Evolutionary conservation across 2,113 vertebrate species (phyloP).

Genomic region (Murina feae): DNA sequence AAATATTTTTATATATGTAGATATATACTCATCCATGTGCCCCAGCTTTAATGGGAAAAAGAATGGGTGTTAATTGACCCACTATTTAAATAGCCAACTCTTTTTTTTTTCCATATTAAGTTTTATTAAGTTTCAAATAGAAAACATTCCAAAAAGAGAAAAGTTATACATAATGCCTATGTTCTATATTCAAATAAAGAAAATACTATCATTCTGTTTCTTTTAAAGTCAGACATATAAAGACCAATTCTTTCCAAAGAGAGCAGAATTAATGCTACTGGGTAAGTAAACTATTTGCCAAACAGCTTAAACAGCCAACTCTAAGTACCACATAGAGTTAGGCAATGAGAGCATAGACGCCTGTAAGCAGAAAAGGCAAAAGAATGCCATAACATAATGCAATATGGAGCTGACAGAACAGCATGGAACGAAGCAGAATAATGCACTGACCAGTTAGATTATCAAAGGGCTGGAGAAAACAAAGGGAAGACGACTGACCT

Average conservation of each 20-base stretch:
- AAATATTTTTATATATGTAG: background rate
- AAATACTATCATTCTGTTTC: too few relatives aligned
- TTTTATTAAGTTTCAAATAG: too few relatives aligned
- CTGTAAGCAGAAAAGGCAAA: background rate
- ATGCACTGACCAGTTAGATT: background rate
- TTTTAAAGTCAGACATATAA: too few relatives aligned
- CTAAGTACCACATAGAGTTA: background rate
- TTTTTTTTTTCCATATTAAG: too few relatives aligned
- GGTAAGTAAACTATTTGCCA: too few relatives aligned
- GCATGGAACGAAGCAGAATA: background rate
- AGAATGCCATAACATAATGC: background rate
- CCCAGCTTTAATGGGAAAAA: background rate
- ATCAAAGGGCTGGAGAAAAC: background rate
- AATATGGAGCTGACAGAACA: background rate
- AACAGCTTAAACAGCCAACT: background rate
- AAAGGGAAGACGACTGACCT: background rate
- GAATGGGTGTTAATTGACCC: background rate
- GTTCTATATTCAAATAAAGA: too few relatives aligned
- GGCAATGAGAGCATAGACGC: background rate
- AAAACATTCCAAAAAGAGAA: too few relatives aligned
- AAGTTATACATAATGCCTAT: too few relatives aligned
- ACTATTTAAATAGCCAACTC: too few relatives aligned
- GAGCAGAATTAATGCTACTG: too few relatives aligned
- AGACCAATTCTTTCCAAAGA: too few relatives aligned
- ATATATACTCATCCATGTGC: background rate